A percentile compares a stretch with the other conserved stretches of the same genome.
phyloP scores from a whole-genome alignment of 1,140 invertebrate genomes.

The Papilio aristodemus region DNA sequence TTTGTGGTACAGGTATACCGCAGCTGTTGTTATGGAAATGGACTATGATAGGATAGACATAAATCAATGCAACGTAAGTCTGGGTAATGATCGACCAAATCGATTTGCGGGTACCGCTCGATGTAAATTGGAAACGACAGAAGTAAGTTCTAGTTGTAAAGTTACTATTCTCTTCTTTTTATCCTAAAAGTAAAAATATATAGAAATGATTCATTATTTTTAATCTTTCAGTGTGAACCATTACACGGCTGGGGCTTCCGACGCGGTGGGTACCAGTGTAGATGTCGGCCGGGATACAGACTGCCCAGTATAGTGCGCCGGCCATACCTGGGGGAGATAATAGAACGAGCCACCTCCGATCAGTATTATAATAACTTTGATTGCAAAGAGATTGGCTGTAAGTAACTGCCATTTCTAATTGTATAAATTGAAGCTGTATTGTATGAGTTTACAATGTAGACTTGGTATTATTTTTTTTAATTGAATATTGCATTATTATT shows the following conservation, averaged over 20 bases:
- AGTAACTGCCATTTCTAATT: slow-evolving; percentile 62
- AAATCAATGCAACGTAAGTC: slow-evolving; percentile 95
- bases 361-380: slow-evolving; percentile 96
- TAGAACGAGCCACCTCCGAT: slow-evolving; percentile 94
- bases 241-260: slow-evolving; percentile 97
- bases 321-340: slow-evolving; percentile 95
- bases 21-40: slow-evolving; percentile 95
- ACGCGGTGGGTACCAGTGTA: slow-evolving; percentile 97
- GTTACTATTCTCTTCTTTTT: no score
- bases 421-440: no score
- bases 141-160: slow-evolving; percentile 82
- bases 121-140: slow-evolving; percentile 96
- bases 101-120: slow-evolving; percentile 93
- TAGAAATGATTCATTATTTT: no score
- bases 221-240: slow-evolving; percentile 91
- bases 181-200: no score
- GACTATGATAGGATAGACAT: slow-evolving; percentile 99
- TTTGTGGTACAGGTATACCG: slow-evolving; percentile 89
- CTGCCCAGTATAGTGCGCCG: slow-evolving; percentile 92
- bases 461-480: no score
- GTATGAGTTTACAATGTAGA: no score
- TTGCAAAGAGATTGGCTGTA: slow-evolving; percentile 95
- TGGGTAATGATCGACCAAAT: slow-evolving; percentile 94
- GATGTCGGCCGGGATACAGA: slow-evolving; percentile 94
- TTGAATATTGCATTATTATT: no score